Conservation (phyloP, 1,140 invertebrate species). For the Maconellicoccus hirsutus region DNA sequence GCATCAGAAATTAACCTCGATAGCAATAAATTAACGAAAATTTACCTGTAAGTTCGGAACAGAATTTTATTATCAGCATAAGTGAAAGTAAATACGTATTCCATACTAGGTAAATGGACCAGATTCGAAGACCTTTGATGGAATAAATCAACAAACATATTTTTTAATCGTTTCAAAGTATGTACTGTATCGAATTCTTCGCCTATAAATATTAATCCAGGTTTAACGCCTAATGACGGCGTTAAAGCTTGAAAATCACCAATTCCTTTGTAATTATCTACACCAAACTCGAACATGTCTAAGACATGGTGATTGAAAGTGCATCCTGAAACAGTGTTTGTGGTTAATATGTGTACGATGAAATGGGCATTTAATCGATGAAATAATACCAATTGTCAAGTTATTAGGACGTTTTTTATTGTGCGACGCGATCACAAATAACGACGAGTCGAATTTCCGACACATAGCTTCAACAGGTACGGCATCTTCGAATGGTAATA, state of each 20-base stretch:
- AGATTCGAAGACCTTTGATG: conserved; percentile 64
- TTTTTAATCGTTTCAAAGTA: conserved; percentile 72
- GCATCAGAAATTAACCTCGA: not conserved
- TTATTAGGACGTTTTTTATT: conserved; percentile 93
- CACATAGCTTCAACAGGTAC: conserved; percentile 71
- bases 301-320: conserved; percentile 80
- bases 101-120: conserved; percentile 79
- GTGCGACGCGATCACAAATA: conserved; percentile 84
- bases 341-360: not conserved
- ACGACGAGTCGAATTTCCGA: conserved; percentile 71
- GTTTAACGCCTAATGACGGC: conserved; percentile 75
- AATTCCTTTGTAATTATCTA: conserved; percentile 69
- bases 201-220: conserved; percentile 88
- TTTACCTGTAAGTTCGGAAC: conserved; percentile 70
- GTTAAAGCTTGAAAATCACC: conserved; percentile 59
- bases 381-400: conserved; percentile 58
- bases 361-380: too few species aligned
- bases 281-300: conserved; percentile 93
- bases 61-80: conserved; percentile 66
- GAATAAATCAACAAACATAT: conserved; percentile 86
- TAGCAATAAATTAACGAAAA: not conserved
- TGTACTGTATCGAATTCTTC: conserved; percentile 73
- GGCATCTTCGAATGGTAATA: conserved; percentile 75
- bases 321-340: conserved; percentile 41
- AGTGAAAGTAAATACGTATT: conserved; percentile 84